Conservation (phyloP, 2,888 invertebrate species). For the Rotaria sp. region DNA sequence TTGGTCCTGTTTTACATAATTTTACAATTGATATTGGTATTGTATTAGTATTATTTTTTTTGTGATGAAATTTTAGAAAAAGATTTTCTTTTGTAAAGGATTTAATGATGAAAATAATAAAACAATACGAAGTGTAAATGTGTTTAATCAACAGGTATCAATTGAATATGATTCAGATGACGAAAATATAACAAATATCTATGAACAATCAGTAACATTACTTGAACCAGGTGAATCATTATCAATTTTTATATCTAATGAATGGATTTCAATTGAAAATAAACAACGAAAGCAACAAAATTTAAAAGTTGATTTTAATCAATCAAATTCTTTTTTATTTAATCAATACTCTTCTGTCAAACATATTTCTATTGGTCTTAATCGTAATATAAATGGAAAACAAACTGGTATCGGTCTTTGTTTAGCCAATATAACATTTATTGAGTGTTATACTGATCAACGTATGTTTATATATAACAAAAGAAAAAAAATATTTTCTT, state of each 20-base stretch:
- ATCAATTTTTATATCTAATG: slow-evolving; percentile 31
- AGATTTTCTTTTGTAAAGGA: background rate
- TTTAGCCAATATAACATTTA: slow-evolving; percentile 34
- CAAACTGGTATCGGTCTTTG: slow-evolving; percentile 37
- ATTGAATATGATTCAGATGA: background rate
- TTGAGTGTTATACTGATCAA: slow-evolving; percentile 29
- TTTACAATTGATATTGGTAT: slow-evolving; percentile 37
- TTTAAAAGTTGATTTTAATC: slow-evolving; percentile 25
- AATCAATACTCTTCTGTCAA: background rate
- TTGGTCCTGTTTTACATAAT: slow-evolving; percentile 33
- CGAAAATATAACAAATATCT: background rate
- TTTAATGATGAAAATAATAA: background rate
- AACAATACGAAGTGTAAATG: background rate
- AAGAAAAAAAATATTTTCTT: background rate
- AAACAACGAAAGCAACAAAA: slow-evolving; percentile 31
- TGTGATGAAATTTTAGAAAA: background rate
- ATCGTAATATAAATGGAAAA: slow-evolving; percentile 33
- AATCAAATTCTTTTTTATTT: slow-evolving; percentile 25
- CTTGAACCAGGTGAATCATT: slow-evolving; percentile 23
- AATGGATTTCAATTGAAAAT: slow-evolving; percentile 37
- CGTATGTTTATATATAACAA: background rate
- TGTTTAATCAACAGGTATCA: slow-evolving; percentile 21
- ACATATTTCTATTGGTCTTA: slow-evolving; percentile 35
- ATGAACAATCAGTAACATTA: slow-evolving; percentile 7
- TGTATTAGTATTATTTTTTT: background rate